phyloP scores from a whole-genome alignment of 2,888 invertebrate species.

The Pomacea canaliculata region DNA sequence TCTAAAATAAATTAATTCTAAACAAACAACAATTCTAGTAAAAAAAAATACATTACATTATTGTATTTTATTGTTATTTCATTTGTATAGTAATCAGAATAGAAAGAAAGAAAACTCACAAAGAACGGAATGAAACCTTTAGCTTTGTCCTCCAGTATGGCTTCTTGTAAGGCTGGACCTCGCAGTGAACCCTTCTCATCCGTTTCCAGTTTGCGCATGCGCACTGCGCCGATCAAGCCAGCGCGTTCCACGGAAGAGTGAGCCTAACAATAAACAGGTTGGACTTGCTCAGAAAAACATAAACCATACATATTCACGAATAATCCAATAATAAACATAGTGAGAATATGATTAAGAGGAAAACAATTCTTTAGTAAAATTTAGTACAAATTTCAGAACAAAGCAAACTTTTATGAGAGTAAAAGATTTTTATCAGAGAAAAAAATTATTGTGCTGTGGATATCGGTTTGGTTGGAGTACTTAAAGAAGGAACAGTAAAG shows the following conservation, averaged over 20 bases:
- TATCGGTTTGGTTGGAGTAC: no score
- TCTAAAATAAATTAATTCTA: no score
- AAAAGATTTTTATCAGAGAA: no score
- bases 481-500: no score
- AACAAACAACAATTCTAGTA: no score
- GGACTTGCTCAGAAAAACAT: neutral
- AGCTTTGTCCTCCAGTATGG: conserved; percentile 60
- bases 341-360: neutral
- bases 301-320: neutral
- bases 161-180: conserved; percentile 48
- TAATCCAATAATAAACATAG: neutral
- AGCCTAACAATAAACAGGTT: conserved; percentile 60
- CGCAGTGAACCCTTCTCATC: conserved; percentile 57
- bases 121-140: conserved; percentile 66
- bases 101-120: conserved; percentile 45
- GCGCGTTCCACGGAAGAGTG: conserved; percentile 68
- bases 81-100: no score
- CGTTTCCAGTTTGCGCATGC: conserved; percentile 56
- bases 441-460: no score
- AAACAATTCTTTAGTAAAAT: neutral
- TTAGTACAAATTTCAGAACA: no score
- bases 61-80: no score
- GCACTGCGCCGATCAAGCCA: conserved; percentile 61
- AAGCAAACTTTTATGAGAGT: no score
- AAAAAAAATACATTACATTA: no score